Conservation (phyloP, 2,888 invertebrate genomes). For the Eledona agricola region DNA sequence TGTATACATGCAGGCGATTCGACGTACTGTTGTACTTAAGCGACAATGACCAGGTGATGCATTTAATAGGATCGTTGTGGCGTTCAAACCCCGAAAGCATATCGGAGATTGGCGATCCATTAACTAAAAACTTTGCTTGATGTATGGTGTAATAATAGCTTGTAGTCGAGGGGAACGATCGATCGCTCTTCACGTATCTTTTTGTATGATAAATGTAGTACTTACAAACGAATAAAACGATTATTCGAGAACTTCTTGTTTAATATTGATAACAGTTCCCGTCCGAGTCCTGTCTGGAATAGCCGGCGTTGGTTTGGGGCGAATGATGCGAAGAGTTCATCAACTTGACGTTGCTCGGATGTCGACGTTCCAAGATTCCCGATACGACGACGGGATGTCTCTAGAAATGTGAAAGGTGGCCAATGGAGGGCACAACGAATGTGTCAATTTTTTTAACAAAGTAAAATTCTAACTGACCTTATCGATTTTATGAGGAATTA, state of each 20-base stretch:
- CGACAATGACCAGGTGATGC: slow-evolving; percentile 50
- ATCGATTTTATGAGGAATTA: no score
- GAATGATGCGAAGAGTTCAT: slow-evolving; percentile 84
- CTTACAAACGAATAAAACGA: slow-evolving; percentile 26
- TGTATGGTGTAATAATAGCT: slow-evolving; percentile 45
- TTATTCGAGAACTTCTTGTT: slow-evolving; percentile 3
- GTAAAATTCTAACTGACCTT: neutral
- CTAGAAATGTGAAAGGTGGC: slow-evolving; percentile 52
- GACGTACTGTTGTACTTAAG: slow-evolving; percentile 36
- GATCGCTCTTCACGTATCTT: slow-evolving; percentile 37
- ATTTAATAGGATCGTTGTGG: slow-evolving; percentile 45
- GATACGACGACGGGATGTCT: slow-evolving; percentile 69
- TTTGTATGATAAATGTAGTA: slow-evolving; percentile 46
- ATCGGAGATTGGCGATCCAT: slow-evolving; percentile 39
- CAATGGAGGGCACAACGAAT: no score
- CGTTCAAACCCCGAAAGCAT: slow-evolving; percentile 45
- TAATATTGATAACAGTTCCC: slow-evolving; percentile 58
- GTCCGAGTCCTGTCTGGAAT: slow-evolving; percentile 79
- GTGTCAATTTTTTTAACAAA: no score
- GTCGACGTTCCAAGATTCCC: slow-evolving; percentile 70
- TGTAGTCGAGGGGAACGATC: slow-evolving; percentile 35
- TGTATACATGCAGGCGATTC: slow-evolving; percentile 28
- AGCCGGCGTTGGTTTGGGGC: slow-evolving; percentile 83
- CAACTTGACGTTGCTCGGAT: slow-evolving; percentile 78
- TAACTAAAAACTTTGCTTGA: slow-evolving; percentile 37